Evolutionary conservation across 2,888 invertebrate genomes (phyloP).

Genomic region (Lasioglossum figueresi): DNA sequence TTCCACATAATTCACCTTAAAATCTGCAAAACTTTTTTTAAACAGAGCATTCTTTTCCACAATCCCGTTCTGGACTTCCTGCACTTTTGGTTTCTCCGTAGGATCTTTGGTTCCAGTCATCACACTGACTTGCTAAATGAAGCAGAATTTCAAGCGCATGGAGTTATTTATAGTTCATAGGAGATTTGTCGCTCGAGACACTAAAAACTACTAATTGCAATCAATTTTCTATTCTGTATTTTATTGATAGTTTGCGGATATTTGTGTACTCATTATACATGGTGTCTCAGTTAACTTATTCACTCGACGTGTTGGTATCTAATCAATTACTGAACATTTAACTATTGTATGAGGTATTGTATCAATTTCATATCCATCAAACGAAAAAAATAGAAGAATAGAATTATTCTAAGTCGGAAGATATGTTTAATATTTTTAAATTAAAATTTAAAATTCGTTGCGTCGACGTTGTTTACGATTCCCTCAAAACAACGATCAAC

Average conservation of each 20-base stretch:
- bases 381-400: too few relatives aligned
- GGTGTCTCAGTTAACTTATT: too few relatives aligned
- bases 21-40: slow-evolving; percentile 83
- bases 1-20: slow-evolving; percentile 83
- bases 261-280: neutral
- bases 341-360: too few relatives aligned
- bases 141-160: slow-evolving; percentile 11
- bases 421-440: too few relatives aligned
- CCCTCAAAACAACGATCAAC: neutral
- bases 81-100: slow-evolving; percentile 21
- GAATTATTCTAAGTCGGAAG: too few relatives aligned
- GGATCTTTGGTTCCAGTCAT: slow-evolving; percentile 71
- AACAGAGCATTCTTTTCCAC: slow-evolving; percentile 75
- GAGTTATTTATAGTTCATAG: neutral
- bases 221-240: neutral
- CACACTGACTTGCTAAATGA: slow-evolving; percentile 71
- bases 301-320: too few relatives aligned
- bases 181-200: neutral
- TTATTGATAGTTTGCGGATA: neutral
- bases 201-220: neutral
- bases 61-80: slow-evolving; percentile 60
- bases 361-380: too few relatives aligned
- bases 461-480: neutral
- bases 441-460: neutral
- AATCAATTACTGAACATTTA: too few relatives aligned